Evolutionary conservation across 2,888 invertebrate species (phyloP).

Genomic region (Eilema depressum): DNA sequence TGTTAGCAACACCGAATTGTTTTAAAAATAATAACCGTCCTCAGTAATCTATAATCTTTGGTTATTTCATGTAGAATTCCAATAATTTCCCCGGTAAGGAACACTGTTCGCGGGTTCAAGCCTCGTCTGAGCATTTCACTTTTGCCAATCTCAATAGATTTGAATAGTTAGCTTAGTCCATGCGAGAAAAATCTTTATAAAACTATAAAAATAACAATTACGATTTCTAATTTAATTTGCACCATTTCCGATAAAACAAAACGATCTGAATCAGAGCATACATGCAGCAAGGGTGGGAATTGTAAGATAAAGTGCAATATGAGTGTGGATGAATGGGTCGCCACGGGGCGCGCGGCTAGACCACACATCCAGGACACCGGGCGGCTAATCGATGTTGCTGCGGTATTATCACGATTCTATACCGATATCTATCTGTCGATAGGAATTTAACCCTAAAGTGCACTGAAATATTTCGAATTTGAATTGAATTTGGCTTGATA

Average conservation of each 20-base stretch:
- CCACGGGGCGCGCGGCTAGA: slow-evolving; percentile 51
- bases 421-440: slow-evolving; percentile 18
- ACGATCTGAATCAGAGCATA: slow-evolving; percentile 15
- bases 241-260: neutral
- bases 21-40: slow-evolving; percentile 36
- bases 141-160: no score
- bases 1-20: slow-evolving; percentile 39
- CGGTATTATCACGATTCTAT: slow-evolving; percentile 39
- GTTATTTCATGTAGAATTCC: slow-evolving; percentile 9
- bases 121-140: no score
- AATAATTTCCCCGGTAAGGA: no score
- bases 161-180: no score
- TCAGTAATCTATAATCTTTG: slow-evolving; percentile 44
- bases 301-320: slow-evolving; percentile 40
- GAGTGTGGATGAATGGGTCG: slow-evolving; percentile 51
- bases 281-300: slow-evolving; percentile 36
- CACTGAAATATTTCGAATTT: neutral
- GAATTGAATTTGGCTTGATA: no score
- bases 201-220: no score
- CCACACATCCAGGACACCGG: slow-evolving; percentile 55
- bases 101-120: no score
- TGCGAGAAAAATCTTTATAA: no score
- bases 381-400: slow-evolving; percentile 43
- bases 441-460: neutral
- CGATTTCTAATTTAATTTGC: neutral